Evolutionary conservation across 2,797 vertebrate species (phyloP).

Genomic region (Myioborus miniatus): DNA sequence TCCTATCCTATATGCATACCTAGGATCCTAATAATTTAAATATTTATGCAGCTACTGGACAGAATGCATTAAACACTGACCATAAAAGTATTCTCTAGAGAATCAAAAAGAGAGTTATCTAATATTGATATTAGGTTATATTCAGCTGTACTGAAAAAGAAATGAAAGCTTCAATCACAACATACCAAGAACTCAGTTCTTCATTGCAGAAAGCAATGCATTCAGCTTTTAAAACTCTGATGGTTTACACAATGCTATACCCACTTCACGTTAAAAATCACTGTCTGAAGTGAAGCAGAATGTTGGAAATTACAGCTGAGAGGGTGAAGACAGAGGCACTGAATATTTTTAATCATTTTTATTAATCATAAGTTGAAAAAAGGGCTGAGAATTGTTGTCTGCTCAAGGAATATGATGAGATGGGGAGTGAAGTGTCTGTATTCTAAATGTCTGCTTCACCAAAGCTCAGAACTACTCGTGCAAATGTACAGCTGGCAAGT

Average conservation of each 20-base stretch:
- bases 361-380: background rate
- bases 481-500: background rate
- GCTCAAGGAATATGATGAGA: background rate
- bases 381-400: background rate
- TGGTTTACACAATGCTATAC: background rate
- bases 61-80: background rate
- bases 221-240: background rate
- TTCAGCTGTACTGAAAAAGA: background rate
- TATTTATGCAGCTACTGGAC: background rate
- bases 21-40: background rate
- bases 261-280: background rate
- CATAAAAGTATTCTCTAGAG: background rate
- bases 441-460: background rate
- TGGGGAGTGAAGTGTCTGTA: background rate
- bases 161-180: background rate
- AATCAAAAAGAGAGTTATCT: background rate
- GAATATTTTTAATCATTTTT: conserved; percentile 8
- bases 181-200: background rate
- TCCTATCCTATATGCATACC: background rate
- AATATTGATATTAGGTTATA: background rate
- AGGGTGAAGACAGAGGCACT: background rate
- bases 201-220: background rate
- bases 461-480: background rate
- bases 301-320: background rate
- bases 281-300: background rate